Base-by-base conservation (phyloP, 2,113 vertebrate genomes). In the Sinocyclocheilus maitianheensis region DNA sequence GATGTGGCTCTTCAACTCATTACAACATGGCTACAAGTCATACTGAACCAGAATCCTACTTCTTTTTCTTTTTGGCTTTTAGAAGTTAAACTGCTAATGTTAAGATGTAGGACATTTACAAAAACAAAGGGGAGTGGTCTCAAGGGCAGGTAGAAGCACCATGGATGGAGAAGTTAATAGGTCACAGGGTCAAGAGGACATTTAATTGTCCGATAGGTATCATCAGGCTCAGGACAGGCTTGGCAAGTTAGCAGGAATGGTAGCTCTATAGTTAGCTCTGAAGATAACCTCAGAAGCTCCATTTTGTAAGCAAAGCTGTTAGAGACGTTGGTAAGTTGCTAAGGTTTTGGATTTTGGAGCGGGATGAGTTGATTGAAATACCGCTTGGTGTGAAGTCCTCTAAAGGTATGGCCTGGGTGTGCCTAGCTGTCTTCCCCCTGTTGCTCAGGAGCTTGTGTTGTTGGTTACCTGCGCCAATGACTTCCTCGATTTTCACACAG, bases 401-500 rank as follows among this genome's bases (percentile, higher is more conserved):
- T 94, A 95, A 94, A 85, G 94, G 94, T 91, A 95, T 94, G 94
- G 94, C 93, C 94, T 94, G 94, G 93, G 92, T 93, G 93, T 94
- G 94, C 93, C 93, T 94, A 94, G 94, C 93, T 93, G 93, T 89
- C 94, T 93, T 94, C 92, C 94, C 94, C 94, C 94, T 94, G 94
- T 94, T 92, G 94, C 92, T 93, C 93, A 94, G 93, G 93, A 94
- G 94, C 93, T 94, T 93, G n/a, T 85, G 86, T 83, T 91, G 91
- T 91, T 90, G 97, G 96, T 96, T 96, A 96, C 98, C 98, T 95
- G 98, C 97, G 92, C 98, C 98, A 46, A 99, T 99, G 93, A 99
- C 98, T 93, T 99, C 98, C 95, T 99, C 98, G 1, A 99, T 99
- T 95, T 99, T 99, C 93, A 99, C 98, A 5, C 97, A 99, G 88